Base-by-base conservation (phyloP, 2,888 invertebrate genomes). In the Camponotus fellah region DNA sequence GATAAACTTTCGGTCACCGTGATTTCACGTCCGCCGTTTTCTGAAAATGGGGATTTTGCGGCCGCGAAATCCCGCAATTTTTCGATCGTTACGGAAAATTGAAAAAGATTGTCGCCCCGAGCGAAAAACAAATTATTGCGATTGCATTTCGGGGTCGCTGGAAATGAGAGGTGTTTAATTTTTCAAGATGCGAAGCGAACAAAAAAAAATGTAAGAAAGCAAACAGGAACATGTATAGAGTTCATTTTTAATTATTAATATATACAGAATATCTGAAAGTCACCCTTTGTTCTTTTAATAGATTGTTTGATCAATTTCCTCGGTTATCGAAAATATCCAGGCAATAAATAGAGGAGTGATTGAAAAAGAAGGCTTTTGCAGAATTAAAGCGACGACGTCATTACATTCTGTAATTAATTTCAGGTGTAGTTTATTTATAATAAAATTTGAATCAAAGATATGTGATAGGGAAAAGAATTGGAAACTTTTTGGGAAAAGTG, bases 1-100 rank as follows among this genome's bases (percentile, higher is more conserved):
- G 72, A 80, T 80, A 60, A 79, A 79, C 71, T 79, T 46, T 69
- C 34, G 71, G 14, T 26, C 26, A 26, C 17, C 68, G 76, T 53
- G 53, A 76, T 76, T n/a, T 65, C 49, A 68, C 40, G 40, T 60
- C 40, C 40, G 37, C 37, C 32, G 34, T 53, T 12, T 12, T 26
- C 12, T 37, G 60, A 66, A 37, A 37, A 66, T 26, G n/a, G 12
- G 9, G n/a, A 77, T 56, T 68, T 77, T 68, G 68, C 37, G 17
- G 37, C 2, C 26, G 17, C 21, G 12, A 34, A 37, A 21, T 46
- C 17, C 0, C 65, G 65, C 37, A 66, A 53, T 68, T 53, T 40
- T 77, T 77, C 9, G n/a, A 53, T 53, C 68, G 26, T 76, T 66
- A 66, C 17, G 68, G 40, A 37, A 68, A 68, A 68, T 66, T 53